Percentiles rank a stretch among this genome's conserved stretches.
Conservation (phyloP, 1,140 invertebrate species). For the Saccostrea glomerata region DNA sequence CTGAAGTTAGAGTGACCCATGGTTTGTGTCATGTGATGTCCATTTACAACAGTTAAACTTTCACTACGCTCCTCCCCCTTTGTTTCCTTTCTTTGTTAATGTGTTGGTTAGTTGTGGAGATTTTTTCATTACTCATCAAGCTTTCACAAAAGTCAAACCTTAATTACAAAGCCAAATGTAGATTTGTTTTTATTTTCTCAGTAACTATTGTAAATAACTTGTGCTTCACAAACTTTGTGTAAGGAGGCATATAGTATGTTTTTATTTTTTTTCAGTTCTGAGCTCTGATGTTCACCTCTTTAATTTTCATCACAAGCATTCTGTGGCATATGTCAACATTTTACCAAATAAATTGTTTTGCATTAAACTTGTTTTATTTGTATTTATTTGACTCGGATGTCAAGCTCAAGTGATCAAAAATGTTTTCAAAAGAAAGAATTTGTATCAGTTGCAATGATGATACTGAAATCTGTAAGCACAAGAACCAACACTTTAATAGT, state of each 20-base stretch:
- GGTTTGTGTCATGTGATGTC: background rate
- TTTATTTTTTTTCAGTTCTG: slow-evolving; percentile 3
- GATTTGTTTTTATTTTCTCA: background rate
- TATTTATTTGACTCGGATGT: background rate
- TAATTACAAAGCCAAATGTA: slow-evolving; percentile 12
- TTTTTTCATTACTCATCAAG: slow-evolving; percentile 15
- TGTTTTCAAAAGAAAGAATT: too few species aligned
- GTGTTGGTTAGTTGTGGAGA: slow-evolving; percentile 10
- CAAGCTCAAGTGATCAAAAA: background rate
- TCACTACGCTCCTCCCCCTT: background rate
- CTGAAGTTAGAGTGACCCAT: background rate
- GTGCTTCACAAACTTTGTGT: background rate
- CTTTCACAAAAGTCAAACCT: background rate
- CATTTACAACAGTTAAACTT: background rate
- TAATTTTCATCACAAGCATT: background rate
- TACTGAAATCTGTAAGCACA: too few species aligned
- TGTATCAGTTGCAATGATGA: too few species aligned
- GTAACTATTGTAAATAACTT: background rate
- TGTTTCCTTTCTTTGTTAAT: background rate
- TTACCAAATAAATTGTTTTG: slow-evolving; percentile 33
- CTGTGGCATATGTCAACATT: slow-evolving; percentile 23
- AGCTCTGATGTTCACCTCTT: background rate
- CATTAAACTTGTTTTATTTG: background rate
- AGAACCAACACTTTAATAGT: too few species aligned
- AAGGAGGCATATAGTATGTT: background rate